Evolutionary conservation across 2,797 vertebrate genomes (phyloP).

Genomic region (Rhynchotus rufescens): DNA sequence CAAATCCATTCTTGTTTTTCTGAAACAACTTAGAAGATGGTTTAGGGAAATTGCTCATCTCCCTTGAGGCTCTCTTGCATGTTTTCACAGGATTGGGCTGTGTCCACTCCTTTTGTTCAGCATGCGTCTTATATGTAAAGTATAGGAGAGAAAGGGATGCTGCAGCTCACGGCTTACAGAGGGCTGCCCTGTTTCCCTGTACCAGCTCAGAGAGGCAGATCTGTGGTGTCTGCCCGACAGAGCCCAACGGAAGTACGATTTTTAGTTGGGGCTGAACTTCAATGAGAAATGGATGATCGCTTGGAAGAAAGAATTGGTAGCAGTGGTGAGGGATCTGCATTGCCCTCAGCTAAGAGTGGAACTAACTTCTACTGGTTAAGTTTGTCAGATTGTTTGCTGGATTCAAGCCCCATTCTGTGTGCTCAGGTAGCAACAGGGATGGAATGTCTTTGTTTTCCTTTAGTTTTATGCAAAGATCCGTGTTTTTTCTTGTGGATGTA

Average conservation of each 20-base stretch:
- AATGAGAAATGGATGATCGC: neutral
- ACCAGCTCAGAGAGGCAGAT: neutral
- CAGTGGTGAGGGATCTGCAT: neutral
- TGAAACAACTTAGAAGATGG: neutral
- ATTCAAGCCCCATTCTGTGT: neutral
- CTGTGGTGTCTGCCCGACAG: neutral
- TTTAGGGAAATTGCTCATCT: slow-evolving; percentile 58
- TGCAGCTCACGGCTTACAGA: neutral
- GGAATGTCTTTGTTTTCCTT: neutral
- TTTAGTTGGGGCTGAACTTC: neutral
- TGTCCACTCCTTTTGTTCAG: neutral
- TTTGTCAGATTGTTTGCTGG: neutral
- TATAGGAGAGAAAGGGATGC: neutral
- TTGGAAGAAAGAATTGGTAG: neutral
- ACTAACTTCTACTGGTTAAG: neutral
- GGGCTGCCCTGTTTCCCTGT: neutral
- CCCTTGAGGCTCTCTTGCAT: slow-evolving; percentile 31
- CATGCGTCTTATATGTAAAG: neutral
- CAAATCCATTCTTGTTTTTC: slow-evolving; percentile 58
- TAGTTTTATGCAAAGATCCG: neutral
- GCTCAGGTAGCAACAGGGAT: neutral
- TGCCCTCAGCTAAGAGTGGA: neutral
- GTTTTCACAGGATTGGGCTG: slow-evolving; percentile 35
- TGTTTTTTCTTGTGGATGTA: neutral
- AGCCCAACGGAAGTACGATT: neutral